Conservation (phyloP, 1,140 invertebrate genomes). For the Ladona fulva region DNA sequence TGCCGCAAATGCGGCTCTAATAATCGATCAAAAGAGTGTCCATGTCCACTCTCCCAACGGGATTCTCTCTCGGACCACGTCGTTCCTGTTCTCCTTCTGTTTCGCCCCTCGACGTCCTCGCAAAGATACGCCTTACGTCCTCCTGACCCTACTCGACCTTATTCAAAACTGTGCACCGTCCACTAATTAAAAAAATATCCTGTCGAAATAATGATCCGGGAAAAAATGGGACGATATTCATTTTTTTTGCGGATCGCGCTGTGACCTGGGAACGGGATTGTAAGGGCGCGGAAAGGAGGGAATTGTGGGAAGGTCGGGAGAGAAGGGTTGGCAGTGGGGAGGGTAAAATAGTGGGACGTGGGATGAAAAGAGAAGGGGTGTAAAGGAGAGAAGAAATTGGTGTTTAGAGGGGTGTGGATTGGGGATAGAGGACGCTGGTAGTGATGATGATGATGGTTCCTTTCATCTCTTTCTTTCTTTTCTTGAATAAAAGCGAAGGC, state of each 20-base stretch:
- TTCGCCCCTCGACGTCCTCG: neutral
- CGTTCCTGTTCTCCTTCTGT: too few relatives aligned
- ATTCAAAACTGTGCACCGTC: neutral
- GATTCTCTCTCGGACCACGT: too few relatives aligned
- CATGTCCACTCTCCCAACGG: too few relatives aligned
- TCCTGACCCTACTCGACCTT: neutral
- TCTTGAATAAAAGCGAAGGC: neutral
- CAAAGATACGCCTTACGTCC: neutral
- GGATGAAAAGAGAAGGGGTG: too few relatives aligned
- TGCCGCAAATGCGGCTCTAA: too few relatives aligned
- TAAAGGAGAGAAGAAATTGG: too few relatives aligned
- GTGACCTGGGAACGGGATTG: neutral
- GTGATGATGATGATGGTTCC: neutral
- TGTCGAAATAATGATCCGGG: neutral
- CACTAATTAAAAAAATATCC: neutral
- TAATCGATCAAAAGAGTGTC: too few relatives aligned
- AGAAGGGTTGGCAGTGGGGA: too few relatives aligned
- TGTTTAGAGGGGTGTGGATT: neutral
- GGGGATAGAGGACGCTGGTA: too few relatives aligned
- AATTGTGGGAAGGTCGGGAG: too few relatives aligned
- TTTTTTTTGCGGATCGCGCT: neutral
- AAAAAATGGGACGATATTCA: neutral
- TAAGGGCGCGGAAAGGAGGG: too few relatives aligned
- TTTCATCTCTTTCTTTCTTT: neutral
- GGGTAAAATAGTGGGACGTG: too few relatives aligned